Percentiles rank a stretch among this genome's conserved stretches.
phyloP scores from a whole-genome alignment of 2,888 invertebrate species.

The Xestoiulus laeticollis region DNA sequence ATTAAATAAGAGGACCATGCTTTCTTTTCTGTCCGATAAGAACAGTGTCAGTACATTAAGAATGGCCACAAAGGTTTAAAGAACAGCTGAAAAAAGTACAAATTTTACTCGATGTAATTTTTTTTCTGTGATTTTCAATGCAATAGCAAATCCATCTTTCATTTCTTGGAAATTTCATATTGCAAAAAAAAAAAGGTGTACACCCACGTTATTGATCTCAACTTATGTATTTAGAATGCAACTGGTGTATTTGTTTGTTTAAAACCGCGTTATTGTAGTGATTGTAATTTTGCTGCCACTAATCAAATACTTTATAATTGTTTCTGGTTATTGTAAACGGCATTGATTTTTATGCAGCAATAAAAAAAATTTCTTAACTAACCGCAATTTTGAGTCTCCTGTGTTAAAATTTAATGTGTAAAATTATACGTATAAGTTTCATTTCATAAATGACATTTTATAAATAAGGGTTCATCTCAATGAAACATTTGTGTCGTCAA shows the following conservation, averaged over 20 bases:
- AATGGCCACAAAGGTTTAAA: conserved; percentile 1
- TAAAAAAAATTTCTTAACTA: conserved; percentile 37
- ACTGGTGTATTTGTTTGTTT: conserved; percentile 16
- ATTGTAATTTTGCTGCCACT: conserved; percentile 33
- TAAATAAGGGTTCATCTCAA: no score
- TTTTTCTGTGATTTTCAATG: conserved; percentile 37
- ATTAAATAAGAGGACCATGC: not conserved
- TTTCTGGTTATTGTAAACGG: conserved; percentile 11
- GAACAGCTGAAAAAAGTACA: conserved; percentile 22
- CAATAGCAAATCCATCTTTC: not conserved
- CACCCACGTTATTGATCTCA: conserved; percentile 22
- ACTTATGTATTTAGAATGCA: conserved; percentile 33
- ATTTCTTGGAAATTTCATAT: conserved; percentile 17
- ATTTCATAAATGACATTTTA: no score
- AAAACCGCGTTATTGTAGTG: conserved; percentile 14
- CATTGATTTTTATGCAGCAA: conserved; percentile 35
- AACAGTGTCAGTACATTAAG: not conserved
- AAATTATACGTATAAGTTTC: no score
- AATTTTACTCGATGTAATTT: conserved; percentile 21
- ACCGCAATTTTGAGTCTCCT: not conserved
- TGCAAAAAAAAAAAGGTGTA: not conserved
- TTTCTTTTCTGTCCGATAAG: not conserved
- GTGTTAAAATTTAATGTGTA: not conserved
- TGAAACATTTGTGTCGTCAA: no score
- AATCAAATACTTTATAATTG: conserved; percentile 11